Evolutionary conservation across 2,888 invertebrate genomes (phyloP), one percentile per base, ranked within the genome.

Genomic region (Cephus spinipes): DNA sequence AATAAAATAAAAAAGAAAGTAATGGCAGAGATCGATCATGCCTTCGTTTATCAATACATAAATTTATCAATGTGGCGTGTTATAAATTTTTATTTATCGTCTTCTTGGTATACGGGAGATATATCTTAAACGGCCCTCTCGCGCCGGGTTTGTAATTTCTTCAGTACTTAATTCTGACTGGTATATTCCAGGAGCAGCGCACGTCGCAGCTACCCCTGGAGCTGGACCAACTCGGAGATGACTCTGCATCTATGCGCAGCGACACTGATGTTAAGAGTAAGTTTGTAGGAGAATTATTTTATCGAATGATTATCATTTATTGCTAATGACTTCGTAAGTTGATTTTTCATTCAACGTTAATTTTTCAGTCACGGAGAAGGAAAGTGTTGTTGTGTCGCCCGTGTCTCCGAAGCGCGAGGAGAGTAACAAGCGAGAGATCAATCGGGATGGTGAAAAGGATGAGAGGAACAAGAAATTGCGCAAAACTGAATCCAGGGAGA

Each of bases 181-280:
- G 74, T 34, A 74, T 89, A 89, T 91, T 92, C 78, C 92, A 97
- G 97, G 97, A 97, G 95, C 96, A 96, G 93, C 97, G 97, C 94
- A 95, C 95, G 92, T 96, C 97, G 90, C 96, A 96, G 93, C 95
- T 96, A 93, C 96, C 95, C 90, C 95, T 96, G 95, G 96, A 96
- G 93, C 94, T 96, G 94, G 97, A 97, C 89, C 92, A 92, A 91
- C 92, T 92, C 88, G 92, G 91, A 96, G 97, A 97, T 96, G 97
- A 97, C 94, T 95, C 96, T 89, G 95, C 96, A 90, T 96, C 97
- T 83, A 94, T 96, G 91, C 94, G 95, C 93, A 96, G 95, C 94
- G 97, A 96, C 92, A 95, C 95, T 92, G 97, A 97, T 92, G 93
- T 93, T 93, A 97, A 97, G 93, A 94, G 96, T 96, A 90, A 92